These are phyloP conservation scores for Ernsta delagoae DNA, from an alignment of 2,888 invertebrate genomes.

Conservation along the genomic window DNA sequence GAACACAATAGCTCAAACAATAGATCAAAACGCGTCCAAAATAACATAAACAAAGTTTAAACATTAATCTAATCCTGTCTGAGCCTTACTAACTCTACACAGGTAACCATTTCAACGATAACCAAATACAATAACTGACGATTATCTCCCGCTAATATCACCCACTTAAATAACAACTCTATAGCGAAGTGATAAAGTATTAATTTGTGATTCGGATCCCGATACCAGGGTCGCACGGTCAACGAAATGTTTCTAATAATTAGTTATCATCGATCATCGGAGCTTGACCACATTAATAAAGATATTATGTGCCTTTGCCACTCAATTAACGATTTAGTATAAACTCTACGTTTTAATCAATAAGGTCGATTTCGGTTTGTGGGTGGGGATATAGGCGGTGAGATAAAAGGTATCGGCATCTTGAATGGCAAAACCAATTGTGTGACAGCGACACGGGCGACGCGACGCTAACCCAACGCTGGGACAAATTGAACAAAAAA, in stretches of 20 bases:
- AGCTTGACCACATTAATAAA: conserved; percentile 78
- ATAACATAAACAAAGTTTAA: conserved; percentile 33
- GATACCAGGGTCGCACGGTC: conserved; percentile 61
- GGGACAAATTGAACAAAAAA: conserved; percentile 54
- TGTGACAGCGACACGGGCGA: conserved; percentile 58
- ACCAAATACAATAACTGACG: conserved; percentile 79
- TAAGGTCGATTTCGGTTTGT: conserved; percentile 39
- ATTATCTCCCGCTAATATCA: conserved; percentile 68
- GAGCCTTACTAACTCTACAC: conserved; percentile 54
- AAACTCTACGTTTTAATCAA: conserved; percentile 31
- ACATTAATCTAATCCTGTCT: conserved; percentile 46
- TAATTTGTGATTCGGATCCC: conserved; percentile 16
- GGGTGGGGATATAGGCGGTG: conserved; percentile 54
- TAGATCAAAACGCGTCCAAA: conserved; percentile 35
- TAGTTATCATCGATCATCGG: conserved; percentile 81
- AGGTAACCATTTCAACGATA: conserved; percentile 66
- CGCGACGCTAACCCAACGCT: conserved; percentile 38
- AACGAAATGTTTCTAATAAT: conserved; percentile 80
- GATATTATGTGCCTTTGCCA: conserved; percentile 75
- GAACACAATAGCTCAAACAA: conserved; percentile 26
- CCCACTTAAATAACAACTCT: conserved; percentile 44
- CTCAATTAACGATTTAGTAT: conserved; percentile 39
- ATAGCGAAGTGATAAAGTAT: conserved; percentile 43
- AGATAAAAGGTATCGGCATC: conserved; percentile 71
- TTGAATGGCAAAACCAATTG: conserved; percentile 73